A percentile compares a stretch with the other conserved stretches of the same genome.
These are phyloP conservation scores for Drosophila tani DNA, from an alignment of 1,140 invertebrate genomes.

Conservation along the genomic window DNA sequence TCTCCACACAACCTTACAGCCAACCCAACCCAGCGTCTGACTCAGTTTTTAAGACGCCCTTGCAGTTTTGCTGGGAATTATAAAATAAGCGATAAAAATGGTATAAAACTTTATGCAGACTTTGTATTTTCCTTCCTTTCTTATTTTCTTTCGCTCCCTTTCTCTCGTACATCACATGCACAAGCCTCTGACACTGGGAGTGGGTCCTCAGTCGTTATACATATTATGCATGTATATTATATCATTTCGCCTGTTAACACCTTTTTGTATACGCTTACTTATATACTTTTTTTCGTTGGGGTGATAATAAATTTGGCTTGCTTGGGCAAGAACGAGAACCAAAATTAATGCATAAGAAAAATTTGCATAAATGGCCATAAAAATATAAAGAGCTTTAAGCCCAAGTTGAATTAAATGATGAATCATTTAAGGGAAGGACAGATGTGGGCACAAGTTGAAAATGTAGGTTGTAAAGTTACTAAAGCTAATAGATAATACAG, in stretches of 20 bases:
- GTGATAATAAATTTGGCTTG: slow-evolving; percentile 65
- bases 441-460: not conserved
- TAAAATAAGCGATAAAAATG: slow-evolving; percentile 82
- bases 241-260: slow-evolving; percentile 74
- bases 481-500: too few species aligned
- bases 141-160: not conserved
- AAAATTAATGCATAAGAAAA: slow-evolving; percentile 51
- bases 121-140: slow-evolving; percentile 35
- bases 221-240: slow-evolving; percentile 68
- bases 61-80: slow-evolving; percentile 76
- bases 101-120: slow-evolving; percentile 79
- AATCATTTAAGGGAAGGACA: slow-evolving; percentile 9
- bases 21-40: slow-evolving; percentile 21
- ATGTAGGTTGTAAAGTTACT: not conserved
- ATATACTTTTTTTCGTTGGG: slow-evolving; percentile 20
- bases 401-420: slow-evolving; percentile 40
- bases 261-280: slow-evolving; percentile 62
- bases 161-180: not conserved
- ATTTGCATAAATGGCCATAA: slow-evolving; percentile 49
- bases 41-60: slow-evolving; percentile 69
- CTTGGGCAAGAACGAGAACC: slow-evolving; percentile 6
- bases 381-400: slow-evolving; percentile 31
- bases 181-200: slow-evolving; percentile 12
- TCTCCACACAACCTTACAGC: slow-evolving; percentile 3
- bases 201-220: slow-evolving; percentile 44